Percentiles rank a stretch among this genome's conserved stretches.
These are phyloP conservation scores for Rhagium mordax DNA, from an alignment of 2,888 invertebrate species.

Conservation along the genomic window DNA sequence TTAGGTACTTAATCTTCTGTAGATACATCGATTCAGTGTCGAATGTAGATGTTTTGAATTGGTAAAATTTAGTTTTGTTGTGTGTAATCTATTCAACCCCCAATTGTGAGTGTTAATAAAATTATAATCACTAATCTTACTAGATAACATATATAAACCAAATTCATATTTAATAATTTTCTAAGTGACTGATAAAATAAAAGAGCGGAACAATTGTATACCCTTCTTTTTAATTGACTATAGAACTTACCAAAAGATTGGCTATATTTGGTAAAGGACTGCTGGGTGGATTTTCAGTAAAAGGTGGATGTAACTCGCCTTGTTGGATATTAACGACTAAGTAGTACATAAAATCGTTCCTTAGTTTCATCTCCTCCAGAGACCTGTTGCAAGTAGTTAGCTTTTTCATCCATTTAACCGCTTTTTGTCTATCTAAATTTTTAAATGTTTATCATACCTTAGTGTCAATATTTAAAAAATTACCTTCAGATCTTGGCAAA, in stretches of 20 bases:
- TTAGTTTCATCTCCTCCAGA: slow-evolving; percentile 71
- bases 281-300: slow-evolving; percentile 71
- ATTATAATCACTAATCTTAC: too few species aligned
- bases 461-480: slow-evolving; percentile 17
- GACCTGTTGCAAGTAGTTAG: slow-evolving; percentile 69
- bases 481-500: slow-evolving; percentile 62
- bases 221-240: not conserved
- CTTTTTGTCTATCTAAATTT: slow-evolving; percentile 69
- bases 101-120: too few species aligned
- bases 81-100: too few species aligned
- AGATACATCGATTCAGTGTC: too few species aligned
- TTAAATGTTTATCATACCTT: slow-evolving; percentile 13
- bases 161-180: too few species aligned
- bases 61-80: too few species aligned
- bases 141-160: too few species aligned
- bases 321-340: slow-evolving; percentile 71
- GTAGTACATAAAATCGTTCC: slow-evolving; percentile 74
- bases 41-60: too few species aligned
- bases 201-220: not conserved
- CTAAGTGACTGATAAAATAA: not conserved
- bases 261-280: slow-evolving; percentile 69
- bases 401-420: slow-evolving; percentile 72
- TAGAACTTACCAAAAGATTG: slow-evolving; percentile 66
- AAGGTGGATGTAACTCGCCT: slow-evolving; percentile 71
- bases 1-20: too few species aligned